Base-by-base conservation (phyloP, 2,797 vertebrate genomes). In the Sebastes goodei region DNA sequence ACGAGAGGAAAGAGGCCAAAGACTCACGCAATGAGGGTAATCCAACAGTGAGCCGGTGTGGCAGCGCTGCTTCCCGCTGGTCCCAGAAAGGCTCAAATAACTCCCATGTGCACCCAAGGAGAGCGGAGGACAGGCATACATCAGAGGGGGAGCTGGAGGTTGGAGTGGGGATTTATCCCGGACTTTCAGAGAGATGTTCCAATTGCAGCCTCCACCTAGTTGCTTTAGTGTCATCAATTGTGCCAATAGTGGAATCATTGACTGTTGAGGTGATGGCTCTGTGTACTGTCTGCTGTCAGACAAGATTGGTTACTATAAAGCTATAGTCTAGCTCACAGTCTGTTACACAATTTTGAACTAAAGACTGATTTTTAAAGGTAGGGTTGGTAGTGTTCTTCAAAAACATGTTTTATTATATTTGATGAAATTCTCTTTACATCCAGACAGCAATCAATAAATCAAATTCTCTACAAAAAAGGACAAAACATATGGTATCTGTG, bases 21-120 rank as follows among this genome's bases (percentile, higher is more conserved):
- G 87, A 89, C 91, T 94, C 92, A 95, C 89, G 89, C 94, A 88
- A 95, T 72, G 89, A 85, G 90, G 87, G 84, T 92, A 88, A 95
- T 94, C 92, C 92, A 93, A 93, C 92, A 91, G 91, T 75, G 90
- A 93, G 93, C 86, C 80, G 86, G 91, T 89, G 89, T 93, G 93
- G 89, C 93, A 91, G 91, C 82, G 32, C 86, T 73, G 92, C 84
- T 85, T 90, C 94, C 93, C 69, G 93, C 93, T 94, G 94, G 29
- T 92, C 88, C 74, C 86, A 91, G 87, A 90, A 91, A 92, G 86
- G 87, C 93, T 94, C 92, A 92, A 91, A 92, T 93, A 93, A 94
- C 90, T 95, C 93, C 92, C 88, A 86, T 90, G 90, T 91, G 92
- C 92, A 90, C 83, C 91, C 86, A 92, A 93, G 91, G 88, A 92